These are phyloP conservation scores for Mustela nigripes DNA, from an alignment of 2,113 vertebrate species.

Conservation along the genomic window DNA sequence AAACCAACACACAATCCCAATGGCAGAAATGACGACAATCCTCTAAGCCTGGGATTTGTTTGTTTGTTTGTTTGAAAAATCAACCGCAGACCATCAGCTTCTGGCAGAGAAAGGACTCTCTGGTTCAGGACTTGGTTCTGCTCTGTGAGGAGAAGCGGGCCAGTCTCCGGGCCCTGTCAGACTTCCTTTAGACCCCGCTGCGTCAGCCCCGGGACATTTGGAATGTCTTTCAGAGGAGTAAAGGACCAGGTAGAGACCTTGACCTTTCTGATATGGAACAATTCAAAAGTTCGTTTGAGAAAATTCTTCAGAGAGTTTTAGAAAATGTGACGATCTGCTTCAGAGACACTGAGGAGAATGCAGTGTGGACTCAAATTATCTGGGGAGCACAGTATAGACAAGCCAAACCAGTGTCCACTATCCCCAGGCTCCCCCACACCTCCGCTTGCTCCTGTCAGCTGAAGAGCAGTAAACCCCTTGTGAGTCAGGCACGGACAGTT, in stretches of 20 bases:
- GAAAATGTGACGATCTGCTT: constrained; percentile 92
- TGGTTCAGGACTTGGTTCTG: constrained; percentile 86
- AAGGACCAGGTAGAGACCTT: constrained; percentile 84
- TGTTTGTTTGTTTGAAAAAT: constrained; percentile 80
- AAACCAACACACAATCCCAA: constrained; percentile 82
- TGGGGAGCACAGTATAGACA: constrained; percentile 91
- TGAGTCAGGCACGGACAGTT: constrained; percentile 92
- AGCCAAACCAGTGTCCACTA: constrained; percentile 94
- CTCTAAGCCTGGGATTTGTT: constrained; percentile 90
- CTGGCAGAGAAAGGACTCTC: constrained; percentile 85
- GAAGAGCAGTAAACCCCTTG: constrained; percentile 84
- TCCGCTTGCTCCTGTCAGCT: constrained; percentile 86
- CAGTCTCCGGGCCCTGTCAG: constrained; percentile 88
- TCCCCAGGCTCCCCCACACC: constrained; percentile 92
- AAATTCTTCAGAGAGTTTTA: constrained; percentile 83
- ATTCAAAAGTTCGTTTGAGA: constrained; percentile 87
- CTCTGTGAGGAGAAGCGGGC: constrained; percentile 91
- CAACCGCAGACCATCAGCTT: constrained; percentile 89
- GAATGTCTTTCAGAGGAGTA: constrained; percentile 91
- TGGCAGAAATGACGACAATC: constrained; percentile 80
- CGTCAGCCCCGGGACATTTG: constrained; percentile 90
- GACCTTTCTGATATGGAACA: constrained; percentile 83
- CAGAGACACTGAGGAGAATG: constrained; percentile 92
- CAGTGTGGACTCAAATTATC: constrained; percentile 95
- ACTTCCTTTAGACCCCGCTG: constrained; percentile 90